Percentiles rank a stretch among this genome's conserved stretches.
Conservation (phyloP, 2,888 invertebrate genomes). For the Thymelicus sylvestris region DNA sequence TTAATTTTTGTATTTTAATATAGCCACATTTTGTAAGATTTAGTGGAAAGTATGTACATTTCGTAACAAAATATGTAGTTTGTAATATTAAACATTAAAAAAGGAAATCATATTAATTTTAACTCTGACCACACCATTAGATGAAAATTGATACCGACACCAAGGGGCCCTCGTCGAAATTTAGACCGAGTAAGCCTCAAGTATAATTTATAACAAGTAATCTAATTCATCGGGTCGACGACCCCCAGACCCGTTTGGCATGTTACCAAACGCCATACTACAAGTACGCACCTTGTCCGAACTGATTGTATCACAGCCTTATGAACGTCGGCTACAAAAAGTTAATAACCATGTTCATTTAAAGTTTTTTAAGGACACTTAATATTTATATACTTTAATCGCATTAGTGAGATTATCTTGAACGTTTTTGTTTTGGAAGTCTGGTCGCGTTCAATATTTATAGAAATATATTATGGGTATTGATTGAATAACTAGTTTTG, state of each 20-base stretch:
- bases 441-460: neutral
- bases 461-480: neutral
- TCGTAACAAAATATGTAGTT: too few relatives aligned
- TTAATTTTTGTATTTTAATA: too few relatives aligned
- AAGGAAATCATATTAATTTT: neutral
- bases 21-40: too few relatives aligned
- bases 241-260: constrained; percentile 51
- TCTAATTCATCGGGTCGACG: constrained; percentile 46
- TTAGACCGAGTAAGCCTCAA: constrained; percentile 21
- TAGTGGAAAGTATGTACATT: too few relatives aligned
- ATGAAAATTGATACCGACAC: constrained; percentile 14
- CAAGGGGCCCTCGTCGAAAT: constrained; percentile 24
- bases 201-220: constrained; percentile 39
- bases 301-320: constrained; percentile 39
- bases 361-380: constrained; percentile 20
- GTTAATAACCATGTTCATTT: constrained; percentile 16
- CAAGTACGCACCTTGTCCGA: constrained; percentile 33
- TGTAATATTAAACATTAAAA: neutral
- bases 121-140: neutral
- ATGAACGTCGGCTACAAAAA: constrained; percentile 14
- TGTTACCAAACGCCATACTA: constrained; percentile 47
- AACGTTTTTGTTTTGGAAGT: neutral
- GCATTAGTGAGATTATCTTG: constrained; percentile 8
- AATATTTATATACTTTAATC: constrained; percentile 9
- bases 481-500: neutral